These are phyloP conservation scores for Sphyrna mokarran DNA, from an alignment of 2,113 vertebrate genomes.

Conservation along the genomic window DNA sequence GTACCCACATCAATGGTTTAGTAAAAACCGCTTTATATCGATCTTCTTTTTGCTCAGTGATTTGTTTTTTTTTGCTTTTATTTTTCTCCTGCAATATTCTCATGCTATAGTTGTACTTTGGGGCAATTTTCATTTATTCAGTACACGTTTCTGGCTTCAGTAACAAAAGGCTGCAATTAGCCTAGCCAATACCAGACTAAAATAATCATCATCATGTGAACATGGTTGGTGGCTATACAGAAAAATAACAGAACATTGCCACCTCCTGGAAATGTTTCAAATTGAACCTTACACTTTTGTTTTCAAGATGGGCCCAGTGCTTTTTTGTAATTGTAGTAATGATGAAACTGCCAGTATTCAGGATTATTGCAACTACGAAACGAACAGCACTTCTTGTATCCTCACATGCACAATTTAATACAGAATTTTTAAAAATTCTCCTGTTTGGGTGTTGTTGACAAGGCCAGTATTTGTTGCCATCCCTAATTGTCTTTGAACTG, in stretches of 20 bases:
- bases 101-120: not conserved
- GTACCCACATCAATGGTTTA: not conserved
- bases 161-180: not conserved
- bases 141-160: not conserved
- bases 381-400: not conserved
- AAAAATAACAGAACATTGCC: constrained; percentile 24
- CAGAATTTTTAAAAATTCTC: not conserved
- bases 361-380: not conserved
- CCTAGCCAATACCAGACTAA: not conserved
- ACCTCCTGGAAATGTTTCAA: constrained; percentile 13
- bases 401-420: not conserved
- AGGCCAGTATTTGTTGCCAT: not conserved
- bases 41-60: not conserved
- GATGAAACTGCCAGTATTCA: not conserved
- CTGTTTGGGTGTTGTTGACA: not conserved
- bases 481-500: not conserved
- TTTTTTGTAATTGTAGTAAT: not conserved
- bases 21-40: not conserved
- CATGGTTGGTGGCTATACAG: not conserved
- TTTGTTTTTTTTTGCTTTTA: not conserved
- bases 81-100: not conserved
- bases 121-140: too few species aligned
- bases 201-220: not conserved
- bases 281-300: not conserved
- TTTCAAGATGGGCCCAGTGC: not conserved